Evolutionary conservation across 2,797 vertebrate genomes (phyloP), one percentile per base, ranked within the genome.

Genomic region (Artibeus jamaicensis): DNA sequence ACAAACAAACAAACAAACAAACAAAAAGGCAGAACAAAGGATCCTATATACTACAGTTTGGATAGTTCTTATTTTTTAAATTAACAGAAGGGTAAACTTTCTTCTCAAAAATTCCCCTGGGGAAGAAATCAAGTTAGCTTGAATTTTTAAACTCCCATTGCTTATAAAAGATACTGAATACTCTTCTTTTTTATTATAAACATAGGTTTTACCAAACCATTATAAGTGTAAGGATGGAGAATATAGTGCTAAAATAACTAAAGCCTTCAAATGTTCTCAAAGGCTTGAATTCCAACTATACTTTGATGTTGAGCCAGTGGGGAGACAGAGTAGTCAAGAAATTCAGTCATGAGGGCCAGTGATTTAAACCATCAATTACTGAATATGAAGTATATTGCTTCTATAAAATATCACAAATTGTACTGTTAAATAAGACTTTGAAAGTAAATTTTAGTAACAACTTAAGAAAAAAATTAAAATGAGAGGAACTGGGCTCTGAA

Each of bases 191-290:
- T 68, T 62, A 62, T 73, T 48, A 39, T 81, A 74, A 94, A 65
- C 21, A 77, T 86, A 29, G 24, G 5, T 89, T 89, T 95, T 37
- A 65, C 18, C 19, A 93, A 96, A 32, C 9, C 11, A 76, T 39
- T 88, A 18, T 50, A 37, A 42, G 4, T 78, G 2, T 26, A 67
- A 59, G 4, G 44, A 53, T 18, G 46, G 15, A 39, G 11, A 87
- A 34, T 79, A 81, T 74, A 34, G 77, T 44, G 21, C n/a, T 48
- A 82, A 89, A 95, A 55, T 89, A 77, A 86, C 22, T 1, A 1
- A 55, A 93, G 9, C 19, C 5, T 86, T 81, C 48, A n/a, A n/a
- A 29, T 94, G n/a, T 53, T 67, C 94, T 91, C 53, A 96, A 85
- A 84, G 37, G 21, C 29, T 90, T 14, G 74, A 79, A 83, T 89